Conservation (phyloP, 2,797 vertebrate species). For the Novumbra hubbsi region DNA sequence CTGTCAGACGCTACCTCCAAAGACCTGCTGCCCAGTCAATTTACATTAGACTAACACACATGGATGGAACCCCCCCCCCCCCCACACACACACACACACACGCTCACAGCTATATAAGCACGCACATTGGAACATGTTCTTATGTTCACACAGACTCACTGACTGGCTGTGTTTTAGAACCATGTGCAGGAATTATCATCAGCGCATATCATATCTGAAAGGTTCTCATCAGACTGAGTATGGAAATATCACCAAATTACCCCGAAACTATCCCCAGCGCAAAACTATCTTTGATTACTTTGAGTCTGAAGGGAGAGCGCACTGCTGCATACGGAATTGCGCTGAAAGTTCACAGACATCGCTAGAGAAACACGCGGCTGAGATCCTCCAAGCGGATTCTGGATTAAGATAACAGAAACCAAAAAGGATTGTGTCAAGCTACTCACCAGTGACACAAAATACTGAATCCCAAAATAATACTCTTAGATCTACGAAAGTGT, state of each 20-base stretch:
- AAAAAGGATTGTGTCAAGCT: neutral
- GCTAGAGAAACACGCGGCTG: too few species aligned
- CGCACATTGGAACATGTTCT: neutral
- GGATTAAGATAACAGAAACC: neutral
- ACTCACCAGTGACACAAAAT: neutral
- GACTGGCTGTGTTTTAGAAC: conserved; percentile 11
- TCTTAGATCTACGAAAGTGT: too few species aligned
- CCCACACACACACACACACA: conserved; percentile 15
- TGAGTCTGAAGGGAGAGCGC: neutral
- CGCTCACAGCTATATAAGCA: neutral
- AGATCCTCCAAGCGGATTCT: too few species aligned
- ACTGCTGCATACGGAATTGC: too few species aligned
- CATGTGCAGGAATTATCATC: conserved; percentile 35
- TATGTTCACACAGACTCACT: neutral
- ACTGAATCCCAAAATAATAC: neutral
- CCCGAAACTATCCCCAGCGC: neutral
- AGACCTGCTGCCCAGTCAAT: conserved; percentile 41
- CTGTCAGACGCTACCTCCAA: conserved; percentile 41
- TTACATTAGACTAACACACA: conserved; percentile 24
- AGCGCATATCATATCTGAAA: conserved; percentile 32
- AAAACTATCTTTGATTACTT: conserved; percentile 31
- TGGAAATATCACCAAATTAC: conserved; percentile 39
- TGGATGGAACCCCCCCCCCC: neutral
- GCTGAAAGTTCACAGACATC: too few species aligned
- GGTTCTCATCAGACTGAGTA: conserved; percentile 32